Evolutionary conservation across 2,113 vertebrate genomes (phyloP).

Genomic region (Acrocephalus kingi): DNA sequence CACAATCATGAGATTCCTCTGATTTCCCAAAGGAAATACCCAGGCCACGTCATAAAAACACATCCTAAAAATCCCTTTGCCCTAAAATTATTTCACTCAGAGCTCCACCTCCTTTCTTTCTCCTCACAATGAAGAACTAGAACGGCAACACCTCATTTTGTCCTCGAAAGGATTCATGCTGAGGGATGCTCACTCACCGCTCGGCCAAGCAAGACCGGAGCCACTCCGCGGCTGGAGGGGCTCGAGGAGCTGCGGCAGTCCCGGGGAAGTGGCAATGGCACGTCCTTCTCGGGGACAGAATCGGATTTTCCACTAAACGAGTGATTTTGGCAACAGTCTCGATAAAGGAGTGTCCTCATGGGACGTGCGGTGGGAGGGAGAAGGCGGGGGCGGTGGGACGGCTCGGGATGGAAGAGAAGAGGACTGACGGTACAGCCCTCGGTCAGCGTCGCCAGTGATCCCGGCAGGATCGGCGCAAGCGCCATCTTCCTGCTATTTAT

Average conservation of each 20-base stretch:
- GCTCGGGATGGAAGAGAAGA: too few species aligned
- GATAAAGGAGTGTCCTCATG: rapidly evolving
- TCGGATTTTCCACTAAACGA: rapidly evolving
- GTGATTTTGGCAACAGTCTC: rapidly evolving
- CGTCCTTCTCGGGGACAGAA: rapidly evolving
- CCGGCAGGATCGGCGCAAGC: not conserved
- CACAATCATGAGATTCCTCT: not conserved
- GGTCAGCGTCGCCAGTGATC: not conserved
- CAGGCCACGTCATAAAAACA: not conserved
- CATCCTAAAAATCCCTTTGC: not conserved
- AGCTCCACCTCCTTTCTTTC: not conserved
- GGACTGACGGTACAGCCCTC: not conserved
- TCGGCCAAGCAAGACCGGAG: rapidly evolving
- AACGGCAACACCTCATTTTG: rapidly evolving
- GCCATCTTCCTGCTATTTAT: not conserved
- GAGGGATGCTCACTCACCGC: rapidly evolving
- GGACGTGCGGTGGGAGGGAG: not conserved
- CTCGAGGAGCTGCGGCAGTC: too few species aligned
- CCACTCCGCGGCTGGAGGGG: too few species aligned
- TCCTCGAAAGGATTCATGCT: rapidly evolving
- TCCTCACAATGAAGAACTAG: too few species aligned
- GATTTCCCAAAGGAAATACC: not conserved
- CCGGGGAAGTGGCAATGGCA: not conserved
- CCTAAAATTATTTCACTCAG: not conserved
- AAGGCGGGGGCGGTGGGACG: not conserved